These are phyloP conservation scores for Sylvilagus floridanus DNA, from an alignment of 2,797 vertebrate genomes.

Conservation along the genomic window DNA sequence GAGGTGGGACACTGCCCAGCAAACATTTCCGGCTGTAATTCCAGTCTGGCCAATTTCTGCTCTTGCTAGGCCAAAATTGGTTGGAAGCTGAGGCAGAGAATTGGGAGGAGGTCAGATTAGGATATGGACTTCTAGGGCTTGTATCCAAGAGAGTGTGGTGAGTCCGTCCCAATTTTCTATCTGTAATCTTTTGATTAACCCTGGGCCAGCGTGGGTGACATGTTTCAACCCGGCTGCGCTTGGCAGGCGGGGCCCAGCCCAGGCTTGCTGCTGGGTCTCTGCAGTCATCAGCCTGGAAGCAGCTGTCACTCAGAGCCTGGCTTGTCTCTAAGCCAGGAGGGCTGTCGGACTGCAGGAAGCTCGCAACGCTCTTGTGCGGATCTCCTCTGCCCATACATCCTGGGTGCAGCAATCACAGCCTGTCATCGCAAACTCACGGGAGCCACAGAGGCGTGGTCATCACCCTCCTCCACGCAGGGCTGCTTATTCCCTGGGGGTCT, in stretches of 20 bases:
- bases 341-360: background rate
- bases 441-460: background rate
- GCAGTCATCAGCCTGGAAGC: slow-evolving; percentile 54
- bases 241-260: slow-evolving; percentile 26
- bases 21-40: too few relatives aligned
- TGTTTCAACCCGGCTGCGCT: slow-evolving; percentile 57
- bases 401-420: background rate
- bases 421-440: background rate
- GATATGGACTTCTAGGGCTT: background rate
- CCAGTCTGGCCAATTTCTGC: background rate
- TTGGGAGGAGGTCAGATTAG: background rate
- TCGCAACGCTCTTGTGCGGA: background rate
- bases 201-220: slow-evolving; percentile 32
- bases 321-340: background rate
- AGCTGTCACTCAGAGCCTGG: background rate
- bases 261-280: background rate
- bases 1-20: background rate
- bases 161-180: slow-evolving; percentile 19
- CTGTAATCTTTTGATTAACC: slow-evolving; percentile 68
- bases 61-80: background rate
- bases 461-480: accelerated
- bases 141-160: background rate
- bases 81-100: background rate
- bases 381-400: background rate
- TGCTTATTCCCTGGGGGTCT: background rate